Base-by-base conservation (phyloP, 2,888 invertebrate genomes). In the Pyrrhia umbra region DNA sequence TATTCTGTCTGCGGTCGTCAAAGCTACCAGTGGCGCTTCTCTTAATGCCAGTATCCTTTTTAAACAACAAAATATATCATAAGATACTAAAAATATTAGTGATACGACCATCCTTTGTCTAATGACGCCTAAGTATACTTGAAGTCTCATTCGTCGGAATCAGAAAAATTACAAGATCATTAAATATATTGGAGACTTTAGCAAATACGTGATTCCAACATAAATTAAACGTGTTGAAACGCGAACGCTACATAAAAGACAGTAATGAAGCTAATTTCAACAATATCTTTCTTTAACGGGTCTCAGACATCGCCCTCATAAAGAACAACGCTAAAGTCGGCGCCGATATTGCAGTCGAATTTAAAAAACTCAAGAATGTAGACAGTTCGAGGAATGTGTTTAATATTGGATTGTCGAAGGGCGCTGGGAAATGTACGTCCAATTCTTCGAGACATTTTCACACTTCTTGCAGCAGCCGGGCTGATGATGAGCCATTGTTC, bases 301-400 rank as follows among this genome's bases (percentile, higher is more conserved):
- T 85, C 75, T 46, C 92, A 98, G 98, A 99, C 94, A 97, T 98
- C 80, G 98, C 97, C 25, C 95, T 99, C 62, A 97, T 99, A 83
- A 97, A 98, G 94, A 98, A 99, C 92, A 99, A 99, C 92, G 99
- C 99, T 1, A 95, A 91, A 84, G 96, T 97, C 51, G 99, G 98
- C 16, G 97, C 97, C 57, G 94, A 97, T 88, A 97, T 99, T 77
- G 97, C 98, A 2, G 95, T 96, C 20, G 96, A 96, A 84, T 94
- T 96, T 83, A 92, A 94, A 85, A 92, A 93, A 84, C 81, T 94
- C 72, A 88, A 84, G 82, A 90, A 90, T 80, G 83, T 73, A 63
- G 80, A 79, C 75, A 84, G 86, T 85, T 83, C 80, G 46, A 83
- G 75, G 79, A 86, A 81, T 72, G 75, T 79, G 75, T 83, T 80